Evolutionary conservation across 2,113 vertebrate species (phyloP).

Genomic region (Gymnogyps californianus): DNA sequence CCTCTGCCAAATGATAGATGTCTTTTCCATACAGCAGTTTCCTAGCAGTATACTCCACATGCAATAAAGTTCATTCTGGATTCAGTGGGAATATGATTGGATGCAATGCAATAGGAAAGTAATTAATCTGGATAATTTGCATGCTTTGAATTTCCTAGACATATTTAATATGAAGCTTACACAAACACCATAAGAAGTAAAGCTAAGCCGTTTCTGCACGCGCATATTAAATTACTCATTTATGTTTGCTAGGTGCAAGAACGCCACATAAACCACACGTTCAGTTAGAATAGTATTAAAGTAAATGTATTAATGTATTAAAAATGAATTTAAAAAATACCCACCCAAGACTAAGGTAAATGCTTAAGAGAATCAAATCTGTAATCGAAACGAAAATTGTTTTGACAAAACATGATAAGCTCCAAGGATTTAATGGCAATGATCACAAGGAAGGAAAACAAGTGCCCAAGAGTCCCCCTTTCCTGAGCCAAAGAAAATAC

Average conservation of each 20-base stretch:
- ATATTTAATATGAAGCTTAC: not conserved
- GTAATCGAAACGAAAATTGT: not conserved
- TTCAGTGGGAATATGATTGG: not conserved
- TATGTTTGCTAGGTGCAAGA: not conserved
- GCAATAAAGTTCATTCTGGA: not conserved
- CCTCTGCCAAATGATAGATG: not conserved
- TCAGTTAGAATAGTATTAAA: not conserved
- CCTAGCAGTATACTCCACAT: not conserved
- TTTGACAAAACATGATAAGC: not conserved
- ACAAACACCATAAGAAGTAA: not conserved
- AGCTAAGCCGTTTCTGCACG: not conserved
- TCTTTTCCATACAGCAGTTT: not conserved
- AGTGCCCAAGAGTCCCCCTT: not conserved
- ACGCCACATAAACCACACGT: not conserved
- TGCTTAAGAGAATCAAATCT: not conserved
- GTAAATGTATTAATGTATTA: not conserved
- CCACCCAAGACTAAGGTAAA: not conserved
- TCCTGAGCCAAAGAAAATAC: conserved; percentile 2
- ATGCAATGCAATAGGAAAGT: not conserved
- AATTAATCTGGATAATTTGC: not conserved
- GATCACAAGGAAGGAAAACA: not conserved
- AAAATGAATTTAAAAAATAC: not conserved
- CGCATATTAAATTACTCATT: not conserved
- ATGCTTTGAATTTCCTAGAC: not conserved
- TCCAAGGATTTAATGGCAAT: not conserved